These are phyloP conservation scores for Agelastica alni DNA, from an alignment of 2,888 invertebrate genomes.

Conservation along the genomic window DNA sequence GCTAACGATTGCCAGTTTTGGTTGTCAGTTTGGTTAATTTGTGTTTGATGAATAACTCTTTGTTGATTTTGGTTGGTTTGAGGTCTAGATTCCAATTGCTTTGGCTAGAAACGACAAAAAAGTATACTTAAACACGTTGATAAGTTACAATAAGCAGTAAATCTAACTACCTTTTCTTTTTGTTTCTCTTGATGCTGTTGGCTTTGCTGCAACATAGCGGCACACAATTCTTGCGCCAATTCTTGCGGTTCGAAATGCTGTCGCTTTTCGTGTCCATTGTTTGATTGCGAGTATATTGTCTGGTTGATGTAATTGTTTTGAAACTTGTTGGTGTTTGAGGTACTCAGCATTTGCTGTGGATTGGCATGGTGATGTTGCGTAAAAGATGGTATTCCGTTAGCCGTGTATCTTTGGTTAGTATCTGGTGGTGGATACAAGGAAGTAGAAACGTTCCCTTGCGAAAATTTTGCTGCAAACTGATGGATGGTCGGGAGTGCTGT, in stretches of 20 bases:
- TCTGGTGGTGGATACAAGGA: slow-evolving; percentile 41
- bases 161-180: slow-evolving; percentile 47
- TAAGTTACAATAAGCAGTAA: neutral
- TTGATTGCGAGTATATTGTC: slow-evolving; percentile 46
- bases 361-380: slow-evolving; percentile 55
- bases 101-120: slow-evolving; percentile 1
- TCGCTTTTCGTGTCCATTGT: slow-evolving; percentile 50
- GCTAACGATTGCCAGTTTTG: slow-evolving; percentile 70
- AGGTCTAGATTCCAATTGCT: slow-evolving; percentile 11
- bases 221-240: slow-evolving; percentile 51
- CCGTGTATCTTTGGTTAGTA: slow-evolving; percentile 50
- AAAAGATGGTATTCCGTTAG: slow-evolving; percentile 59
- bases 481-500: slow-evolving; percentile 79
- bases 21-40: slow-evolving; percentile 35
- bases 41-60: slow-evolving; percentile 35
- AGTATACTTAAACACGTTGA: neutral
- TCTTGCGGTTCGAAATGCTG: slow-evolving; percentile 51
- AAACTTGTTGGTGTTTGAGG: slow-evolving; percentile 39
- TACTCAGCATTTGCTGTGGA: slow-evolving; percentile 47
- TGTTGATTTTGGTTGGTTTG: slow-evolving; percentile 22
- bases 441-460: slow-evolving; percentile 54
- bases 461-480: slow-evolving; percentile 78
- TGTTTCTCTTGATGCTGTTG: slow-evolving; percentile 34
- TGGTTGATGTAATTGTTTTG: slow-evolving; percentile 49
- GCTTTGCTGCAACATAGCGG: slow-evolving; percentile 51